phyloP scores from a whole-genome alignment of 2,888 invertebrate genomes.

The Halictus ligatus region DNA sequence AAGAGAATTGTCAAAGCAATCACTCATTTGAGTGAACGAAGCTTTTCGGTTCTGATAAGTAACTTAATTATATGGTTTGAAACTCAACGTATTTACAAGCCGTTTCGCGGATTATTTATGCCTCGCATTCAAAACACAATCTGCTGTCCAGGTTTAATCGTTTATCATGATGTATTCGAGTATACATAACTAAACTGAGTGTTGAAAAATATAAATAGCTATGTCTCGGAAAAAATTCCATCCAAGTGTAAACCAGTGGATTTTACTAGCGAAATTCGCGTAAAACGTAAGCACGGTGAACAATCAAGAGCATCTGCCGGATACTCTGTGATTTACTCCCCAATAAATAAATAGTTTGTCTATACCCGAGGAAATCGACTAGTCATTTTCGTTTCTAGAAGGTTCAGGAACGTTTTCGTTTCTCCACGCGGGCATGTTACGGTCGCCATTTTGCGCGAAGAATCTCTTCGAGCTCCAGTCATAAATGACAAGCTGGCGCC shows the following conservation, averaged over 20 bases:
- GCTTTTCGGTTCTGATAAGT: too few species aligned
- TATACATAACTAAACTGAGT: not conserved
- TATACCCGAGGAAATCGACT: slow-evolving; percentile 17
- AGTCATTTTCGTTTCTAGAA: slow-evolving; percentile 22
- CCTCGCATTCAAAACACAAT: too few species aligned
- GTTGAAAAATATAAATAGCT: not conserved
- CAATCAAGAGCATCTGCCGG: slow-evolving; percentile 9
- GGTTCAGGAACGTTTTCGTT: slow-evolving; percentile 6
- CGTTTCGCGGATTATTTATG: too few species aligned
- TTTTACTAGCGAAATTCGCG: slow-evolving; percentile 4
- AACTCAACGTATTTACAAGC: too few species aligned
- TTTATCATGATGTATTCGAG: too few species aligned
- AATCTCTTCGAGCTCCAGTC: slow-evolving; percentile 33
- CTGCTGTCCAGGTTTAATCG: too few species aligned
- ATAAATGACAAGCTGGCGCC: slow-evolving; percentile 49
- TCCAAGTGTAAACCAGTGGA: not conserved
- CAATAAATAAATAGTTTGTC: slow-evolving; percentile 43
- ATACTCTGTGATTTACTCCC: slow-evolving; percentile 20
- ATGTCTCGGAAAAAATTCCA: not conserved
- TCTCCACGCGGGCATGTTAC: slow-evolving; percentile 20
- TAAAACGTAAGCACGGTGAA: not conserved
- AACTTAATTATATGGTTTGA: too few species aligned
- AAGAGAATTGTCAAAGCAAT: too few species aligned
- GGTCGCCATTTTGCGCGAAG: slow-evolving; percentile 20
- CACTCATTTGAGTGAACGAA: too few species aligned